A percentile compares a stretch with the other conserved stretches of the same genome.
phyloP scores from a whole-genome alignment of 1,140 invertebrate species.

The Drosophila ficusphila region DNA sequence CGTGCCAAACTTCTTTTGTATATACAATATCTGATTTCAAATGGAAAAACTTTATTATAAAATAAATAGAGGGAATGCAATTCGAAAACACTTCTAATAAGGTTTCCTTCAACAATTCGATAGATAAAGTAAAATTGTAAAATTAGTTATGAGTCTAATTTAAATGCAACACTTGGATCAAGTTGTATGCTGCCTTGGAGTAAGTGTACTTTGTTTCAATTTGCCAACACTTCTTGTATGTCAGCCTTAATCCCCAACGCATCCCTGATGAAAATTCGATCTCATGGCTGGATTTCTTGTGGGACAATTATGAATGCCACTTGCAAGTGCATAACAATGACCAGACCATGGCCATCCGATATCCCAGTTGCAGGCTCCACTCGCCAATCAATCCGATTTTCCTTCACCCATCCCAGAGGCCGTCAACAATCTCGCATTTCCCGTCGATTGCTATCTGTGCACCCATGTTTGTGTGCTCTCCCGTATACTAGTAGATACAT shows the following conservation, averaged over 20 bases:
- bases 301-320: conserved; percentile 52
- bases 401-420: conserved; percentile 20
- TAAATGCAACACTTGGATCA: conserved; percentile 5
- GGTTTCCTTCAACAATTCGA: not conserved
- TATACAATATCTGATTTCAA: too few species aligned
- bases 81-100: not conserved
- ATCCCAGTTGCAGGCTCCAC: conserved; percentile 13
- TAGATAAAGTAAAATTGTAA: not conserved
- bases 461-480: conserved; percentile 13
- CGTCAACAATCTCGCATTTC: conserved; percentile 16
- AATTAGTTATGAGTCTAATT: conserved; percentile 31
- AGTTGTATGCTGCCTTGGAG: conserved; percentile 1
- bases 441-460: conserved; percentile 10
- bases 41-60: too few species aligned
- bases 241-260: conserved; percentile 13
- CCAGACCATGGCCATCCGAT: not conserved
- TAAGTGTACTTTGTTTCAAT: conserved; percentile 38
- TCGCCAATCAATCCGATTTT: conserved; percentile 57
- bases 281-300: conserved; percentile 30
- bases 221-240: conserved; percentile 36
- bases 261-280: conserved; percentile 36
- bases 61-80: not conserved
- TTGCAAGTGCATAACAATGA: conserved; percentile 46
- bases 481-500: conserved; percentile 34
- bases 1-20: too few species aligned